Evolutionary conservation across 2,113 vertebrate genomes (phyloP), one percentile per base, ranked within the genome.

Genomic region (Neolamprologus hecqui): DNA sequence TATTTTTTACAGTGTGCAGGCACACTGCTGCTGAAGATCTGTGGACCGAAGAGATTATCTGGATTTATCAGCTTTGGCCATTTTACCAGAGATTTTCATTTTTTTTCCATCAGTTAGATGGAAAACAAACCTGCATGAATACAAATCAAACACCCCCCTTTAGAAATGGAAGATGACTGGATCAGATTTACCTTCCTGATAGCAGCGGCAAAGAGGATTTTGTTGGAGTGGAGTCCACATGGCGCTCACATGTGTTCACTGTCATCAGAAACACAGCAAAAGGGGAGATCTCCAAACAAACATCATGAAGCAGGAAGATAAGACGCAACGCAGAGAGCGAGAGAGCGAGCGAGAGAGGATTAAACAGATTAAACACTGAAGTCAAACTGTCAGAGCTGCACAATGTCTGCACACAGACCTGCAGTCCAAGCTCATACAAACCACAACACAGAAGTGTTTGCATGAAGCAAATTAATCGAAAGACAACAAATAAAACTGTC

Each of bases 1-100:
- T 19, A 45, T 84, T 88, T 92, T 89, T 90, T 42, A 81, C 82
- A 89, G 86, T 7, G 77, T 49, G 40, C 57, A 37, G 75, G 79
- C 47, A 79, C 31, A 33, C 90, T 63, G 63, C 80, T 31, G 81
- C 77, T 88, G 81, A 85, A 84, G 90, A 92, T 91, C 87, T 92
- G 92, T 92, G 92, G 92, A 93, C 91, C 70, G 7, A 77, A 90
- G 80, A 92, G 93, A 93, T 95, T 94, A 95, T 92, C 77, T 84
- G 90, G 91, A 70, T 91, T 95, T 94, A 95, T 92, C 93, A 89
- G 90, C 84, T 91, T 92, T 90, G 90, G 73, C 82, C 93, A 86
- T 95, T 95, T 95, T 92, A 87, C 85, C 57, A 89, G 65, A 88
- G 89, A 87, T 87, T 90, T 90, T 45, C 47, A 7, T 82, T 70